phyloP scores from a whole-genome alignment of 2,797 vertebrate species.

The Salarias fasciatus region DNA sequence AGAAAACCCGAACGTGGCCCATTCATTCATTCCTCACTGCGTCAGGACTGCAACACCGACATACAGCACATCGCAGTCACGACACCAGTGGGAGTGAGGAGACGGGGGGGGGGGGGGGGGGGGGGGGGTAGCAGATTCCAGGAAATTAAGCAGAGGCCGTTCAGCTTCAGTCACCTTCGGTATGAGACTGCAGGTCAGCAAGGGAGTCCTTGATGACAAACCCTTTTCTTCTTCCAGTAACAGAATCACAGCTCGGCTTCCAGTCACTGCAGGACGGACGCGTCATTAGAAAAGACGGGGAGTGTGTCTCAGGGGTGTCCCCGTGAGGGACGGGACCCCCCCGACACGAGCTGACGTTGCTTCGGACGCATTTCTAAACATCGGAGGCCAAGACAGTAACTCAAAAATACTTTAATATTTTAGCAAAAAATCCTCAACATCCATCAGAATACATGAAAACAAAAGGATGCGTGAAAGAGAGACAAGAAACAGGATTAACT shows the following conservation, averaged over 20 bases:
- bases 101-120: too few species aligned
- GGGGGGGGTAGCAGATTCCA: conserved; percentile 13
- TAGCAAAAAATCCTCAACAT: neutral
- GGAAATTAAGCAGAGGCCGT: conserved; percentile 64
- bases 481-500: conserved; percentile 57
- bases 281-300: too few species aligned
- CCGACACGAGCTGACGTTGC: too few species aligned
- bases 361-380: neutral
- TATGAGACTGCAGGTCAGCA: conserved; percentile 35
- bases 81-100: conserved; percentile 30
- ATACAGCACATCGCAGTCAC: conserved; percentile 55
- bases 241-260: too few species aligned
- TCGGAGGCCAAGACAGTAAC: neutral
- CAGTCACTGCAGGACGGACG: too few species aligned
- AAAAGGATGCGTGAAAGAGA: conserved; percentile 35
- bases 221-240: too few species aligned
- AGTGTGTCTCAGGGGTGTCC: too few species aligned
- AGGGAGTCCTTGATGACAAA: too few species aligned
- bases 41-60: conserved; percentile 62
- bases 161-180: conserved; percentile 51
- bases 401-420: conserved; percentile 56
- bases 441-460: conserved; percentile 15
- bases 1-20: conserved; percentile 38
- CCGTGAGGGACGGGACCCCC: too few species aligned
- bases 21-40: conserved; percentile 39